Percentiles rank a stretch among this genome's conserved stretches.
These are phyloP conservation scores for Mastacembelus armatus DNA, from an alignment of 2,797 vertebrate species.

Conservation along the genomic window DNA sequence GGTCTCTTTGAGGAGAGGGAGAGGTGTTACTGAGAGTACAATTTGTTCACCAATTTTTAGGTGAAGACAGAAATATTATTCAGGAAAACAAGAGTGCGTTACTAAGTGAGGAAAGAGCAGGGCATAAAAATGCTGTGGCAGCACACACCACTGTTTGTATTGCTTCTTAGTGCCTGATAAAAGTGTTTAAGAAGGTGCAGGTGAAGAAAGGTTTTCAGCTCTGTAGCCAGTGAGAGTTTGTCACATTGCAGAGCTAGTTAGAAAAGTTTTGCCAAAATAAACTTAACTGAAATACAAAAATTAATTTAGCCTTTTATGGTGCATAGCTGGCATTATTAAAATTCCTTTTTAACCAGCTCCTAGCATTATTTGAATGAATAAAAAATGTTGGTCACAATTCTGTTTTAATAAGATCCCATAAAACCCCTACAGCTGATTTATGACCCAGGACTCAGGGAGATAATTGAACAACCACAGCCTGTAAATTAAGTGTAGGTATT, in stretches of 20 bases:
- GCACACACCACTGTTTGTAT: neutral
- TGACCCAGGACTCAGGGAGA: constrained; percentile 3
- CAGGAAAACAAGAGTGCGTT: neutral
- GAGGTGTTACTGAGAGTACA: neutral
- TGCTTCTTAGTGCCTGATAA: neutral
- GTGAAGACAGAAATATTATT: neutral
- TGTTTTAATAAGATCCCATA: constrained; percentile 16
- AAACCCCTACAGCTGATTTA: constrained; percentile 35
- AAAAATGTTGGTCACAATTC: neutral
- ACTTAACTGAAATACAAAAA: neutral
- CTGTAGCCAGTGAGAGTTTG: neutral
- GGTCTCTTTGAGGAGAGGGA: neutral
- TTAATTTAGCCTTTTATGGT: neutral
- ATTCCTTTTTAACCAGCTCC: neutral
- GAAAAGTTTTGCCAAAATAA: constrained; percentile 4
- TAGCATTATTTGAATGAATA: neutral
- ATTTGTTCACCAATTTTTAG: neutral
- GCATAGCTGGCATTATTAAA: neutral
- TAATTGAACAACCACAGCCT: constrained; percentile 43
- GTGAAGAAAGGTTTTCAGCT: neutral
- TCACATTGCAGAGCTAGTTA: constrained; percentile 13
- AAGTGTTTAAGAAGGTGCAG: neutral
- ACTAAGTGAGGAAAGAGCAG: neutral
- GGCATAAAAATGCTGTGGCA: neutral
- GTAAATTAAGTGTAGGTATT: constrained; percentile 32